A percentile compares a stretch with the other conserved stretches of the same genome.
Conservation (phyloP, 2,888 invertebrate species). For the Tinea pellionella region DNA sequence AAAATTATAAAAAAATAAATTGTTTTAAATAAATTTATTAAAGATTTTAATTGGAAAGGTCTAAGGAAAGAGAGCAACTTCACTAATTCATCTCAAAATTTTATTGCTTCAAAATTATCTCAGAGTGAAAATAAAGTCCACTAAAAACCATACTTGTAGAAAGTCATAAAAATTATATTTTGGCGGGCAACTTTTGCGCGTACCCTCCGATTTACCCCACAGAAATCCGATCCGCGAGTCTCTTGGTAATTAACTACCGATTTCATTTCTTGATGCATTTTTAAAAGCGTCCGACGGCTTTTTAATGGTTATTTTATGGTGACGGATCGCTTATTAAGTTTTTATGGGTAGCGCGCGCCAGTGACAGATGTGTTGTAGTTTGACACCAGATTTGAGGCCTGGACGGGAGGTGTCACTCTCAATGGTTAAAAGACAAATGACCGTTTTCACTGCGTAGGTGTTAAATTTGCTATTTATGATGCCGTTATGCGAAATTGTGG, state of each 20-base stretch:
- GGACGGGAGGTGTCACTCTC: conserved; percentile 14
- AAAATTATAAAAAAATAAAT: no score
- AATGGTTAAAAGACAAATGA: conserved; percentile 2
- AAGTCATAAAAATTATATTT: conserved; percentile 3
- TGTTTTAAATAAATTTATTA: no score
- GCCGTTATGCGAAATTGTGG: background rate
- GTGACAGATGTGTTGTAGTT: conserved; percentile 66
- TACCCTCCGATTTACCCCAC: conserved; percentile 24
- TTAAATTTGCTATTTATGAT: background rate
- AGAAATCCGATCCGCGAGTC: conserved; percentile 55
- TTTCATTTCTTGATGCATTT: conserved; percentile 69
- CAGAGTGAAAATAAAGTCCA: conserved; percentile 2
- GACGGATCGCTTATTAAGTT: conserved; percentile 69
- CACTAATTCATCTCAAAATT: background rate
- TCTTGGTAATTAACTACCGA: conserved; percentile 68
- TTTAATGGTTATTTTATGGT: conserved; percentile 70
- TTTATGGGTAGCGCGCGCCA: conserved; percentile 48
- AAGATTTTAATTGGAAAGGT: no score
- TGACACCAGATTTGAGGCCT: conserved; percentile 62
- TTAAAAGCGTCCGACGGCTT: conserved; percentile 67
- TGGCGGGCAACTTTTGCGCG: background rate
- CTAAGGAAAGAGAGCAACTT: no score
- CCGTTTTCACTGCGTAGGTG: conserved; percentile 1
- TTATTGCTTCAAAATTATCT: background rate
- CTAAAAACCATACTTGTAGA: background rate